Percentiles rank a stretch among this genome's conserved stretches.
These are phyloP conservation scores for Pandemis heparana DNA, from an alignment of 2,888 invertebrate genomes.

Conservation along the genomic window DNA sequence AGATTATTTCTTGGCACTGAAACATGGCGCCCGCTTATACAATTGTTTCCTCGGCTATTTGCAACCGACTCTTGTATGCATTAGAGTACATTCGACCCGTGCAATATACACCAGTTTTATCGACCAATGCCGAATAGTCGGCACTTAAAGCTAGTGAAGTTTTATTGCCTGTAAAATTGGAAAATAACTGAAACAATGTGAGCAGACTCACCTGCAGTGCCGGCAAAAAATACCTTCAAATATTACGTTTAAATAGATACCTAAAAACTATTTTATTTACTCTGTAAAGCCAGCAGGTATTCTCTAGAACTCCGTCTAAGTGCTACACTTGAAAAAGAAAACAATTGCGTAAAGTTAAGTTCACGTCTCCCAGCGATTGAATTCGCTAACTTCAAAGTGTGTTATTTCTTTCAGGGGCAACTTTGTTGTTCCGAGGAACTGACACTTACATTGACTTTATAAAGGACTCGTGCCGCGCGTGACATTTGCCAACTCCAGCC, in stretches of 20 bases:
- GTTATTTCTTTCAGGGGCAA: constrained; percentile 75
- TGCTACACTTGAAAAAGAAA: constrained; percentile 75
- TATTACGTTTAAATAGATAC: constrained; percentile 26
- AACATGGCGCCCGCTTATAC: constrained; percentile 67
- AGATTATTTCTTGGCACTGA: constrained; percentile 83
- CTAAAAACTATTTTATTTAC: constrained; percentile 37
- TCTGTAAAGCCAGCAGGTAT: constrained; percentile 33
- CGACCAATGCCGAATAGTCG: constrained; percentile 46
- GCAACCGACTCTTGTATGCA: constrained; percentile 59
- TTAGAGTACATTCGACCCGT: constrained; percentile 44
- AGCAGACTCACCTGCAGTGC: constrained; percentile 12
- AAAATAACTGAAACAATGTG: constrained; percentile 43
- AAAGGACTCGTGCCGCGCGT: constrained; percentile 54
- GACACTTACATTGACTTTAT: constrained; percentile 69
- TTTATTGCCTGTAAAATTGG: constrained; percentile 44
- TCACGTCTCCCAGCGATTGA: constrained; percentile 76
- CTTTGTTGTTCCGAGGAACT: constrained; percentile 68
- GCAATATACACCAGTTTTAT: constrained; percentile 51
- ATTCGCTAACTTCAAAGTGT: constrained; percentile 79
- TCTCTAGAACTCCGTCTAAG: constrained; percentile 48
- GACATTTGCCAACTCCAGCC: constrained; percentile 34
- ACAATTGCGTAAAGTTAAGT: constrained; percentile 71
- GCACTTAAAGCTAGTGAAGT: constrained; percentile 42
- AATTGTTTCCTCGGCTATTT: constrained; percentile 74
- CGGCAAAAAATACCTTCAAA: constrained; percentile 14